Evolutionary conservation across 2,113 vertebrate species (phyloP).

Genomic region (Gambusia affinis): DNA sequence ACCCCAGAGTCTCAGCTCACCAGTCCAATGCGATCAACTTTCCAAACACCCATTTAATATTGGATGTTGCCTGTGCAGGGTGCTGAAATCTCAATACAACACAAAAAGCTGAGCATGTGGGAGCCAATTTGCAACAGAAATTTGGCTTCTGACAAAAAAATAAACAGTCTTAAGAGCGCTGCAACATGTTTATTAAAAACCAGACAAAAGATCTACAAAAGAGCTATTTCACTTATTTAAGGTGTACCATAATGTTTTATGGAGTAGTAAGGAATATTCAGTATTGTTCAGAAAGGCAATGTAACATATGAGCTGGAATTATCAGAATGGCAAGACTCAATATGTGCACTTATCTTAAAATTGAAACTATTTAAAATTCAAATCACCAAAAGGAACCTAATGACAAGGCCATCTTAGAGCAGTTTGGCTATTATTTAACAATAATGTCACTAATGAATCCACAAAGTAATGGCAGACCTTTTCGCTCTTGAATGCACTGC

Average conservation of each 20-base stretch:
- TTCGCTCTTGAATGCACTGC: too few species aligned
- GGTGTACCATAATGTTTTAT: neutral
- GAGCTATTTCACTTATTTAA: neutral
- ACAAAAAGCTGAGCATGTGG: neutral
- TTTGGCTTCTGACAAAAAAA: constrained; percentile 4
- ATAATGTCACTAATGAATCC: constrained; percentile 5
- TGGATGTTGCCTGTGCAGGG: neutral
- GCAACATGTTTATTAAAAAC: neutral
- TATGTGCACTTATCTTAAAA: too few species aligned
- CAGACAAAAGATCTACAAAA: constrained; percentile 12
- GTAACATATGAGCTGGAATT: neutral
- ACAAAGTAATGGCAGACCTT: too few species aligned
- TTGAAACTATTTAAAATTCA: neutral
- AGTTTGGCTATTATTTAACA: constrained; percentile 16
- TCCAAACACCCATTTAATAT: too few species aligned
- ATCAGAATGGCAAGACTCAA: neutral
- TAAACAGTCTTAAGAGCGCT: neutral
- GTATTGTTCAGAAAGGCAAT: constrained; percentile 21
- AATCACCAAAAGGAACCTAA: neutral
- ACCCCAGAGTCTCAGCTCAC: too few species aligned
- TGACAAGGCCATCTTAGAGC: constrained; percentile 12
- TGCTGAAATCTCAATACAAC: neutral
- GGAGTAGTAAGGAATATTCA: constrained; percentile 2
- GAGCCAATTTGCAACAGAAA: constrained; percentile 10
- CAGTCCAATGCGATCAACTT: too few species aligned